phyloP scores from a whole-genome alignment of 1,140 invertebrate species.

The Cydia pomonella region DNA sequence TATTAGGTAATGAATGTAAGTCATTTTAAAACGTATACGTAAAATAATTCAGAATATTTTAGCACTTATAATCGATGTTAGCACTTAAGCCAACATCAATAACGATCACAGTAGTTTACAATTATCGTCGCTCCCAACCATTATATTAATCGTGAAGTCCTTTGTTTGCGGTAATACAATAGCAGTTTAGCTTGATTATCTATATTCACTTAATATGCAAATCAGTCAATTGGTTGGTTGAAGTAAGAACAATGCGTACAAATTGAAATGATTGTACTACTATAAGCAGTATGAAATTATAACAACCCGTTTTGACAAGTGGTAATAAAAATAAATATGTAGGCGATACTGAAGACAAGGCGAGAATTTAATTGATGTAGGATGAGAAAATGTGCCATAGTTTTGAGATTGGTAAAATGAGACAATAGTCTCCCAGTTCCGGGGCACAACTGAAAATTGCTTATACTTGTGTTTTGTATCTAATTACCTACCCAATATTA shows the following conservation, averaged over 20 bases:
- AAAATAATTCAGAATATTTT: too few relatives aligned
- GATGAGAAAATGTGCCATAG: too few relatives aligned
- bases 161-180: conserved; percentile 18
- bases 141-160: conserved; percentile 1
- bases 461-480: too few relatives aligned
- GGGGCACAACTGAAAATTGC: too few relatives aligned
- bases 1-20: too few relatives aligned
- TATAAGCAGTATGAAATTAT: background rate
- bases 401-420: too few relatives aligned
- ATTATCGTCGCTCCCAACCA: background rate
- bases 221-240: conserved; percentile 12
- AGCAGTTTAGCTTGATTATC: background rate
- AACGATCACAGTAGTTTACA: background rate
- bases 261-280: background rate
- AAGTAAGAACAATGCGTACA: background rate
- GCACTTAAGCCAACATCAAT: background rate
- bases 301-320: background rate
- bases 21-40: too few relatives aligned
- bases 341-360: too few relatives aligned
- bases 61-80: background rate
- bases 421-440: too few relatives aligned
- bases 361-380: too few relatives aligned
- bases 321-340: too few relatives aligned
- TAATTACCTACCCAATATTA: too few relatives aligned
- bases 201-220: conserved; percentile 21